Evolutionary conservation across 1,140 invertebrate genomes (phyloP).

Genomic region (Micrasema longulum): DNA sequence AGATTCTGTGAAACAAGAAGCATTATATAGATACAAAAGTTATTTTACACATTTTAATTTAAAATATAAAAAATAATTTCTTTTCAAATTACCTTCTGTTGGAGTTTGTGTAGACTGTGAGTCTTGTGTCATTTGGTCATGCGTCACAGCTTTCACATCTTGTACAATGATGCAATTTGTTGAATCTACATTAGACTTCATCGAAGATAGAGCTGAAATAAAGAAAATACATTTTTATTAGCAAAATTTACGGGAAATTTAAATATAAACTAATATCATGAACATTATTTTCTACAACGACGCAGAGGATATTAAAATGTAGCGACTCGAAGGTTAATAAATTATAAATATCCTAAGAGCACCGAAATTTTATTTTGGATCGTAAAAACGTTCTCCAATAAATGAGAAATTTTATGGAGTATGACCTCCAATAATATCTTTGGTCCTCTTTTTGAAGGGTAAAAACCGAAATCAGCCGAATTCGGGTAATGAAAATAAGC

Average conservation of each 20-base stretch:
- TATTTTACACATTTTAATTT: too few species aligned
- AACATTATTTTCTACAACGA: too few species aligned
- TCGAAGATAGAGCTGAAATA: conserved; percentile 86
- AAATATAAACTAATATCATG: too few species aligned
- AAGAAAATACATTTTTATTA: conserved; percentile 52
- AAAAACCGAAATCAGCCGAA: conserved; percentile 35
- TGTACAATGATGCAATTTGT: conserved; percentile 86
- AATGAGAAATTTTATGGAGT: conserved; percentile 23
- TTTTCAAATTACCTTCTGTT: conserved; percentile 73
- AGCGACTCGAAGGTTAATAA: neutral
- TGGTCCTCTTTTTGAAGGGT: conserved; percentile 29
- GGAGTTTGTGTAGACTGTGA: conserved; percentile 79
- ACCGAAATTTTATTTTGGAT: too few species aligned
- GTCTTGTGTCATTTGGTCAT: conserved; percentile 81
- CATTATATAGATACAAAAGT: too few species aligned
- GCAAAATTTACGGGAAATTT: too few species aligned
- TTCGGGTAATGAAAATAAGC: conserved; percentile 45
- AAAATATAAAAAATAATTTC: too few species aligned
- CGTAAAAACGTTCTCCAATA: conserved; percentile 1
- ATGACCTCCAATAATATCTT: conserved; percentile 31
- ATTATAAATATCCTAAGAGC: neutral
- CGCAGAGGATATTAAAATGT: neutral
- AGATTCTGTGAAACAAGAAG: conserved; percentile 65
- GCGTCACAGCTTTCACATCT: conserved; percentile 88
- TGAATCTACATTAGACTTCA: conserved; percentile 85